Evolutionary conservation across 1,140 invertebrate species (phyloP).

Genomic region (Eumaeus atala): DNA sequence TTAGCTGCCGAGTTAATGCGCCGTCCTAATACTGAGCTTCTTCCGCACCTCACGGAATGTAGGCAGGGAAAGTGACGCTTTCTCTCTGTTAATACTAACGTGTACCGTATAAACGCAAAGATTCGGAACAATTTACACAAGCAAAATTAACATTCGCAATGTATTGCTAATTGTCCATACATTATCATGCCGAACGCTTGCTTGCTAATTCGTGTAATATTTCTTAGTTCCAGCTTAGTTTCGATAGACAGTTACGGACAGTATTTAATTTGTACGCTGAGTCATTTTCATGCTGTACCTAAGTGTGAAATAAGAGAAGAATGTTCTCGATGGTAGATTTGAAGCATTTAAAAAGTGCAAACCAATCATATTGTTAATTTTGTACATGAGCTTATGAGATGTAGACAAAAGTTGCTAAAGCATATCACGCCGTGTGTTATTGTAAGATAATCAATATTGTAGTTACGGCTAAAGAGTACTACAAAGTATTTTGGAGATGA

Average conservation of each 20-base stretch:
- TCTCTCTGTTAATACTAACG: slow-evolving; percentile 32
- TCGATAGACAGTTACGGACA: slow-evolving; percentile 20
- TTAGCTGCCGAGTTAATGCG: slow-evolving; percentile 36
- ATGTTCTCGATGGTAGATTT: slow-evolving; percentile 12
- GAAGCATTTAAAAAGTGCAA: not conserved
- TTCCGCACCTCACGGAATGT: slow-evolving; percentile 40
- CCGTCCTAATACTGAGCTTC: slow-evolving; percentile 32
- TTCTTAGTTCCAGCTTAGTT: slow-evolving; percentile 42
- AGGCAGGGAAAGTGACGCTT: slow-evolving; percentile 45
- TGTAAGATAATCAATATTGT: slow-evolving; percentile 3
- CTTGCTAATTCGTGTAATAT: slow-evolving; percentile 53
- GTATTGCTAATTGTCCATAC: slow-evolving; percentile 43
- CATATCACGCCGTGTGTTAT: not conserved
- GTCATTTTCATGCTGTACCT: slow-evolving; percentile 17
- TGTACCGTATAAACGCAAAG: slow-evolving; percentile 22
- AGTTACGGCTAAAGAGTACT: slow-evolving; percentile 4
- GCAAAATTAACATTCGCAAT: slow-evolving; percentile 54
- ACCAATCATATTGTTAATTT: not conserved
- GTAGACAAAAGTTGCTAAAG: slow-evolving; percentile 6
- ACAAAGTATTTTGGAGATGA: not conserved
- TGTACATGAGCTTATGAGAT: slow-evolving; percentile 1
- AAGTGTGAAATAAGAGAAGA: slow-evolving; percentile 10
- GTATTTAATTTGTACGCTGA: slow-evolving; percentile 10
- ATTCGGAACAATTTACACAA: slow-evolving; percentile 29
- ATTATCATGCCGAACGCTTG: slow-evolving; percentile 56